phyloP scores from a whole-genome alignment of 2,888 invertebrate genomes.

The Tipula confusa region DNA sequence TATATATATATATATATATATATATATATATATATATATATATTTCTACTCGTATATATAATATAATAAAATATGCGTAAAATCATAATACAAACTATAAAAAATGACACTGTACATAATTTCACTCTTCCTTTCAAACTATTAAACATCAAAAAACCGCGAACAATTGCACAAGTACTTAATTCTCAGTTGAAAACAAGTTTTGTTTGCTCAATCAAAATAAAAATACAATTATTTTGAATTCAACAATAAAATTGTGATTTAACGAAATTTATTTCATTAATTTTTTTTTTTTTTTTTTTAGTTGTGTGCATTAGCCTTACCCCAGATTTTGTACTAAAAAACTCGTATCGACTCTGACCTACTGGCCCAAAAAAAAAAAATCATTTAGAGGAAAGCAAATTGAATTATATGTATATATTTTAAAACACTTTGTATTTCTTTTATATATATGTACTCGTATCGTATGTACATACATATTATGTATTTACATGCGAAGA shows the following conservation, averaged over 20 bases:
- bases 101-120: not conserved
- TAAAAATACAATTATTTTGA: not conserved
- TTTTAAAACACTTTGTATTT: conserved; percentile 14
- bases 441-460: not conserved
- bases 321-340: conserved; percentile 31
- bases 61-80: too few relatives aligned
- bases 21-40: too few relatives aligned
- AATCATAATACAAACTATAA: not conserved
- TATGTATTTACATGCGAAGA: not conserved
- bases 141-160: not conserved
- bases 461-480: too few relatives aligned
- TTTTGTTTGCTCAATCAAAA: conserved; percentile 12
- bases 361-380: conserved; percentile 45
- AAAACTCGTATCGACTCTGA: conserved; percentile 42
- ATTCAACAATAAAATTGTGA: not conserved
- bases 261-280: too few relatives aligned
- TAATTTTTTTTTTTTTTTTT: conserved; percentile 1
- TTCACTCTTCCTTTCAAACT: not conserved
- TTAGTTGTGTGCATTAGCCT: conserved; percentile 28
- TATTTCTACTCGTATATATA: too few relatives aligned
- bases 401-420: conserved; percentile 14
- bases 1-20: too few relatives aligned
- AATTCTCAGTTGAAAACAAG: not conserved
- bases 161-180: not conserved
- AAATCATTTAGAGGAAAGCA: conserved; percentile 21